phyloP scores from a whole-genome alignment of 2,797 vertebrate species.

The Tokudaia muenninki region DNA sequence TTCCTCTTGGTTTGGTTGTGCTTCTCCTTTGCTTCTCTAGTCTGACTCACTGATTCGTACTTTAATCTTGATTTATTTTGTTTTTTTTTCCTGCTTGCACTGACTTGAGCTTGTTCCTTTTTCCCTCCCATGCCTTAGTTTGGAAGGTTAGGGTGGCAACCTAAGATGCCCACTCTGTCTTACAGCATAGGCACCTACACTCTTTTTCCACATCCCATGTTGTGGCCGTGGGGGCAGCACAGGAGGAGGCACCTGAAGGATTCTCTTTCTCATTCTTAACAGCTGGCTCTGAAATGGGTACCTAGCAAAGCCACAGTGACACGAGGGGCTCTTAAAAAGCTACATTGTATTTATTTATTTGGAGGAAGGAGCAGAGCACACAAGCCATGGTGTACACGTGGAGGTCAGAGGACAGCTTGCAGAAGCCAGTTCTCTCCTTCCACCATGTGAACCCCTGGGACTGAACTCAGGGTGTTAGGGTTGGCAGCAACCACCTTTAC shows the following conservation, averaged over 20 bases:
- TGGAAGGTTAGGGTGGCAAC: slow-evolving; percentile 10
- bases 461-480: neutral
- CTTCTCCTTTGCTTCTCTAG: slow-evolving; percentile 22
- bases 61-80: slow-evolving; percentile 42
- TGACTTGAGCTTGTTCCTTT: neutral
- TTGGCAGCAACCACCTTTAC: neutral
- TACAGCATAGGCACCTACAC: neutral
- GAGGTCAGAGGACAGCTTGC: neutral
- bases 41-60: slow-evolving; percentile 2
- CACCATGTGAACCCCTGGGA: neutral
- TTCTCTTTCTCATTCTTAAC: neutral
- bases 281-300: slow-evolving; percentile 11
- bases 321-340: neutral
- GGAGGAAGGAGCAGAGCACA: no score
- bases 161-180: slow-evolving; percentile 15
- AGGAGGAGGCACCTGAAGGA: neutral
- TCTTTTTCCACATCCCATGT: neutral
- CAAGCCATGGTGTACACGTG: no score
- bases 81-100: neutral
- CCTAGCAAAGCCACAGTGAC: slow-evolving; percentile 8
- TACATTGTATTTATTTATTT: neutral
- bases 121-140: slow-evolving; percentile 8
- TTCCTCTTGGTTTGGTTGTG: neutral
- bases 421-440: neutral
- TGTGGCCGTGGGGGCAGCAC: neutral